A percentile compares a stretch with the other conserved stretches of the same genome.
phyloP scores from a whole-genome alignment of 2,113 vertebrate species.

The Stomatorhinus ivindoensis region DNA sequence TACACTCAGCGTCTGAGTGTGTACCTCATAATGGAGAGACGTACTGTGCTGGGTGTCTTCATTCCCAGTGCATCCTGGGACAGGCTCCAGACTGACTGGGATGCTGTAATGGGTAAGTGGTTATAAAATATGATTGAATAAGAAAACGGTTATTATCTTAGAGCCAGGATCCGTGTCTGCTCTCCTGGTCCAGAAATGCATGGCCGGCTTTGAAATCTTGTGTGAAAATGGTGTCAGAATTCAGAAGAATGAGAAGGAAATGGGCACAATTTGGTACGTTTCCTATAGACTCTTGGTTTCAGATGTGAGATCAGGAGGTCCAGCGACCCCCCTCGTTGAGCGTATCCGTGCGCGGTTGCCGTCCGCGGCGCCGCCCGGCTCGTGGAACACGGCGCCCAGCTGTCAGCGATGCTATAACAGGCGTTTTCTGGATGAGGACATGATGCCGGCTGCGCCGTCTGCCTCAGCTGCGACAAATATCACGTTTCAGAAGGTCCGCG shows the following conservation, averaged over 20 bases:
- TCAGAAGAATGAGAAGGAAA: not conserved
- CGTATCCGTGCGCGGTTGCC: not conserved
- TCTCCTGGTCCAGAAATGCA: not conserved
- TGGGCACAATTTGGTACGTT: not conserved
- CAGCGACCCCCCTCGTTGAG: not conserved
- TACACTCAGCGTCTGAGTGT: not conserved
- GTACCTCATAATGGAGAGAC: not conserved
- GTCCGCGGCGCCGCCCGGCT: not conserved
- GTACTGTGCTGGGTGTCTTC: not conserved
- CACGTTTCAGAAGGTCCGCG: not conserved
- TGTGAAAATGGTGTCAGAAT: not conserved
- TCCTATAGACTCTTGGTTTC: not conserved
- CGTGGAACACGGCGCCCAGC: not conserved
- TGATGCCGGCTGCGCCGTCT: not conserved
- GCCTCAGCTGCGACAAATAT: not conserved
- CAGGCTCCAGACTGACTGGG: not conserved
- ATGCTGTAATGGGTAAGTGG: not conserved
- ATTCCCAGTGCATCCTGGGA: not conserved
- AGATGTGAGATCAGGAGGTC: not conserved
- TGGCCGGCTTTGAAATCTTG: not conserved
- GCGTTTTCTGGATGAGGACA: not conserved
- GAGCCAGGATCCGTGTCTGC: not conserved
- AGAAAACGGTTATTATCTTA: not conserved
- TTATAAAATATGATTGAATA: not conserved
- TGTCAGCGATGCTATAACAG: not conserved